Evolutionary conservation across 37 sponge, comb jelly and placozoan species (phyloP), one percentile per base, ranked within the genome.

Genomic region (Bolinopsis microptera): DNA sequence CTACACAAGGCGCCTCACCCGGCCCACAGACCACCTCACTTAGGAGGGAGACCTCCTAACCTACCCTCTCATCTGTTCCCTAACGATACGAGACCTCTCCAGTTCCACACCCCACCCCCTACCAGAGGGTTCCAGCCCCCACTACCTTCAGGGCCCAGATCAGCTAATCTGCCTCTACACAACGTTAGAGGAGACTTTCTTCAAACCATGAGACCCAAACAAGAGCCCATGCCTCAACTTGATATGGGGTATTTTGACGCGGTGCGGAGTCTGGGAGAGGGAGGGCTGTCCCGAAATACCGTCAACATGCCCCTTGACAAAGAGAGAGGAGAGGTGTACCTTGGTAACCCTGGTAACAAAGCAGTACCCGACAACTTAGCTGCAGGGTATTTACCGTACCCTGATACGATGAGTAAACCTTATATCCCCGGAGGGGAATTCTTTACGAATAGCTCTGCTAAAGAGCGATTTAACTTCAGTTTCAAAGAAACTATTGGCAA

Each of bases 41-140:
- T 72, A n/a, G 31, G 27, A n/a, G 31, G 27, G 31, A 3, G 75
- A 23, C 90, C 90, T 0, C 90, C 90, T 2, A 39, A 38, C 61
- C 90, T 86, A 16, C 90, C 90, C 9, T 34, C 90, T 24, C 90
- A 86, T 27, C 41, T 86, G 61, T 86, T 86, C 61, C 90, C 90
- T 38, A 38, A 48, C 61, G 61, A 86, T 27, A 34, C 90, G 25
- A 38, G 48, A 27, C 34, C 48, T 86, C 35, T 86, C 90, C 90
- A 86, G 61, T 34, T 86, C 27, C 90, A 86, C 36, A 41, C 32
- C 26, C 90, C 90, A 48, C 90, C 90, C 21, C 74, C 74, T 9
- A 80, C 75, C 75, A 5, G 75, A n/a, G 31, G 75, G 82, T 30
- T 35, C 35, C 35, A 34, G 21, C 38, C 82, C 2, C 38, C 82